A percentile compares a stretch with the other conserved stretches of the same genome.
Conservation (phyloP, 2,888 invertebrate genomes). For the Leptopterna dolabrata region DNA sequence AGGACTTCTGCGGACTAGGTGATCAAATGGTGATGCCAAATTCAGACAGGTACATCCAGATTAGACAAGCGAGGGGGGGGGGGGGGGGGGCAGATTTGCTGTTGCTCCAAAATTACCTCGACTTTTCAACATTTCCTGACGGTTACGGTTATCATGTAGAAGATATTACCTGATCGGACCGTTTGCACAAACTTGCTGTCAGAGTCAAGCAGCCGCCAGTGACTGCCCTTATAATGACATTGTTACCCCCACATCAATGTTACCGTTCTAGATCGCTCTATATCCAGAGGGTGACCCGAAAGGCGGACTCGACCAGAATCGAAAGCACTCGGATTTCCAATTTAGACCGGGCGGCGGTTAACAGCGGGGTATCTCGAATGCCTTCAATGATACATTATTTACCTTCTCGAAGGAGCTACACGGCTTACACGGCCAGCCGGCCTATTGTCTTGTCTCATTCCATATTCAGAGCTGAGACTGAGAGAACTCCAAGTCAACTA, state of each 20-base stretch:
- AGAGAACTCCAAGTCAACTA: conserved; percentile 38
- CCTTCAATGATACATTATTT: conserved; percentile 48
- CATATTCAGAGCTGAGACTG: conserved; percentile 47
- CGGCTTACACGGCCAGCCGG: conserved; percentile 5
- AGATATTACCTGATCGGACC: too few relatives aligned
- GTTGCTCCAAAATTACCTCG: too few relatives aligned
- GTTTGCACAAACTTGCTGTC: background rate
- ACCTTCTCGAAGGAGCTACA: conserved; percentile 27
- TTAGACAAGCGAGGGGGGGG: too few relatives aligned
- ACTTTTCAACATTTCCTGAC: too few relatives aligned
- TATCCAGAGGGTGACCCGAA: background rate
- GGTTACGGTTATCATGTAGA: too few relatives aligned
- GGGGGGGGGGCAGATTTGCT: too few relatives aligned
- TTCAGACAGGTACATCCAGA: too few relatives aligned
- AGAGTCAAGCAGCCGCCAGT: background rate
- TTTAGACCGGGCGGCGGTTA: background rate
- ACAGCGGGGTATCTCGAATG: background rate
- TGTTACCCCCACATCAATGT: background rate
- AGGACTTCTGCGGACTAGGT: too few relatives aligned
- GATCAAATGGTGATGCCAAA: too few relatives aligned
- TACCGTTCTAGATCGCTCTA: background rate
- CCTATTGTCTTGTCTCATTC: conserved; percentile 53
- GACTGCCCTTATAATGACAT: background rate
- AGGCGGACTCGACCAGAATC: background rate
- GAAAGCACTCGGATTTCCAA: conserved; percentile 19